phyloP scores from a whole-genome alignment of 2,113 vertebrate genomes.

The Tinamus guttatus region DNA sequence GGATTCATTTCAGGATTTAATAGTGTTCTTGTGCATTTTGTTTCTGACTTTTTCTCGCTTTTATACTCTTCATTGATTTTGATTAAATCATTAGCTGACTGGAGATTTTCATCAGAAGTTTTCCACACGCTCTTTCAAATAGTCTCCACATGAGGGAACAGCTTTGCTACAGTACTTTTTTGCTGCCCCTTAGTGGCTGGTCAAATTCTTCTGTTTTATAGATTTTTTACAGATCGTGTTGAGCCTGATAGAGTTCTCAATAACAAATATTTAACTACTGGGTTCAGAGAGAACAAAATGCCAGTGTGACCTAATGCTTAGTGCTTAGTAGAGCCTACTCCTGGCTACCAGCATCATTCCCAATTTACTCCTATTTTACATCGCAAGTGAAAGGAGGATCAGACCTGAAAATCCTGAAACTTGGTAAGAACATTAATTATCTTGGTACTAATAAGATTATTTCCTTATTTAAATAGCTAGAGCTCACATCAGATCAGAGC shows the following conservation, averaged over 20 bases:
- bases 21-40: not conserved
- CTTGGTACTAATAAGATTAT: not conserved
- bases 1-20: not conserved
- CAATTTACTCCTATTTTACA: not conserved
- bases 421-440: not conserved
- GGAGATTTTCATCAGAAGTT: not conserved
- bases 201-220: not conserved
- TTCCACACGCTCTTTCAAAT: not conserved
- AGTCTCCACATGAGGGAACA: not conserved
- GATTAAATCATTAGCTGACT: not conserved
- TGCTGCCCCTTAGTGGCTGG: not conserved
- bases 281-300: not conserved
- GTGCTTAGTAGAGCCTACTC: not conserved
- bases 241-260: not conserved
- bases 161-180: not conserved
- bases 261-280: not conserved
- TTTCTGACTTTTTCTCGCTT: not conserved
- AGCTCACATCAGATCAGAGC: not conserved
- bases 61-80: not conserved
- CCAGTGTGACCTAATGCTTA: accelerated
- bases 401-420: not conserved
- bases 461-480: not conserved
- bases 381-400: not conserved
- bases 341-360: not conserved
- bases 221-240: not conserved